Percentiles rank a stretch among this genome's conserved stretches.
Evolutionary conservation across 2,888 invertebrate species (phyloP).

Genomic region (Ectropis crepuscularia): DNA sequence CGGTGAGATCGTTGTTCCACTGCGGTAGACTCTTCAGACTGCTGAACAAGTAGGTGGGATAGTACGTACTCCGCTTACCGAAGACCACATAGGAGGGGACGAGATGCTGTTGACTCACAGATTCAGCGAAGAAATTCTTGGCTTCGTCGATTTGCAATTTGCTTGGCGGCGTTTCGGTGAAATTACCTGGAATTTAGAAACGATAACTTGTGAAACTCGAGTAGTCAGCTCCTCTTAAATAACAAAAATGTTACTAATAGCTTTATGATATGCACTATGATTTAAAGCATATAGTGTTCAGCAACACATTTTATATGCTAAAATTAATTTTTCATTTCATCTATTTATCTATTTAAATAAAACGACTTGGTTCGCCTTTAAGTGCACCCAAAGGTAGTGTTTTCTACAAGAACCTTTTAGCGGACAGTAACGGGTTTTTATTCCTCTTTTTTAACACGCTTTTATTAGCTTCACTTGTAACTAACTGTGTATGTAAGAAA

Average conservation of each 20-base stretch:
- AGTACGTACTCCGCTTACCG: conserved; percentile 49
- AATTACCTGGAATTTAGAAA: conserved; percentile 59
- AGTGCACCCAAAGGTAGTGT: too few species aligned
- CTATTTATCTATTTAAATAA: too few species aligned
- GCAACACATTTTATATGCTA: background rate
- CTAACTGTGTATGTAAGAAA: too few species aligned
- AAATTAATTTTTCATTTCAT: too few species aligned
- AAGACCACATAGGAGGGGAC: conserved; percentile 48
- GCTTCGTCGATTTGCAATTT: conserved; percentile 54
- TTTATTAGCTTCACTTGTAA: too few species aligned
- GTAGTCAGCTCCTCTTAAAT: background rate
- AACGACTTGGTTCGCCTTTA: too few species aligned
- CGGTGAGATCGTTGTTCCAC: conserved; percentile 49
- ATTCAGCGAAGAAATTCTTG: conserved; percentile 53
- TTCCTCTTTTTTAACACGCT: too few species aligned
- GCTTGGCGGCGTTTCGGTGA: conserved; percentile 49
- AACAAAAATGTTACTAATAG: too few species aligned
- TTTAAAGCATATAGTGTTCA: background rate
- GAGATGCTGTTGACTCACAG: conserved; percentile 56
- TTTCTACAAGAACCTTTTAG: too few species aligned
- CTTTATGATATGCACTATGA: background rate
- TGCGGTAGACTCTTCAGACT: conserved; percentile 48
- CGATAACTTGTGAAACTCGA: background rate
- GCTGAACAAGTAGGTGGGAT: conserved; percentile 48
- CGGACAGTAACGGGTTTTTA: too few species aligned